Evolutionary conservation across 2,888 invertebrate genomes (phyloP).

Genomic region (Eumacrocentrus americanus): DNA sequence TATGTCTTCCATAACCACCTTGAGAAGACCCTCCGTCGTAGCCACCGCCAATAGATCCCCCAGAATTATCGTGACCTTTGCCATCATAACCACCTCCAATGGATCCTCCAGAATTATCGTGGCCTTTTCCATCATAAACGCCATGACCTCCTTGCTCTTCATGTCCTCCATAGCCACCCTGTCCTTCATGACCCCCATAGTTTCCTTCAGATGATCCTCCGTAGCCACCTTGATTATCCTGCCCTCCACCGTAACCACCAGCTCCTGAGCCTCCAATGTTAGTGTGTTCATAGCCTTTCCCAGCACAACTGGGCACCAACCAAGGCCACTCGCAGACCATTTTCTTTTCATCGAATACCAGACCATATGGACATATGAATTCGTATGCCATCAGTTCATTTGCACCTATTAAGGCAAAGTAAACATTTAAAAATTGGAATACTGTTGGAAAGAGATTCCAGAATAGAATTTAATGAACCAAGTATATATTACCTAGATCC

Average conservation of each 20-base stretch:
- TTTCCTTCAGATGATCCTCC: slow-evolving; percentile 8
- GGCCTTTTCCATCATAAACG: slow-evolving; percentile 7
- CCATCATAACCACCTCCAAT: slow-evolving; percentile 5
- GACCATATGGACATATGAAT: slow-evolving; percentile 80
- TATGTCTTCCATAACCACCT: neutral
- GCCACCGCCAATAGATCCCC: slow-evolving; percentile 50
- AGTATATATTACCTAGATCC: slow-evolving; percentile 68
- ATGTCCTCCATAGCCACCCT: slow-evolving; percentile 28
- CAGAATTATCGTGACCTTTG: neutral
- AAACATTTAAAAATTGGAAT: neutral
- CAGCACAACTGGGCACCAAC: slow-evolving; percentile 72
- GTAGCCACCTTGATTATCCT: neutral
- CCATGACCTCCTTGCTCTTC: slow-evolving; percentile 18
- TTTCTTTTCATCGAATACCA: slow-evolving; percentile 75
- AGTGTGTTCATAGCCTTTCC: slow-evolving; percentile 62
- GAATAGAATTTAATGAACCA: neutral
- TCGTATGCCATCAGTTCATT: slow-evolving; percentile 71
- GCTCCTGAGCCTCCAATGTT: slow-evolving; percentile 16
- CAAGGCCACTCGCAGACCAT: slow-evolving; percentile 82
- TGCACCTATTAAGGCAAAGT: slow-evolving; percentile 46
- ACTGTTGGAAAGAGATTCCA: neutral
- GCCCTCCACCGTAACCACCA: slow-evolving; percentile 10
- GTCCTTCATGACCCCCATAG: slow-evolving; percentile 14
- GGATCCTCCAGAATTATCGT: slow-evolving; percentile 7
- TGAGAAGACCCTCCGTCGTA: slow-evolving; percentile 54